These are phyloP conservation scores for Gavia stellata DNA, from an alignment of 2,113 vertebrate genomes.

Conservation along the genomic window DNA sequence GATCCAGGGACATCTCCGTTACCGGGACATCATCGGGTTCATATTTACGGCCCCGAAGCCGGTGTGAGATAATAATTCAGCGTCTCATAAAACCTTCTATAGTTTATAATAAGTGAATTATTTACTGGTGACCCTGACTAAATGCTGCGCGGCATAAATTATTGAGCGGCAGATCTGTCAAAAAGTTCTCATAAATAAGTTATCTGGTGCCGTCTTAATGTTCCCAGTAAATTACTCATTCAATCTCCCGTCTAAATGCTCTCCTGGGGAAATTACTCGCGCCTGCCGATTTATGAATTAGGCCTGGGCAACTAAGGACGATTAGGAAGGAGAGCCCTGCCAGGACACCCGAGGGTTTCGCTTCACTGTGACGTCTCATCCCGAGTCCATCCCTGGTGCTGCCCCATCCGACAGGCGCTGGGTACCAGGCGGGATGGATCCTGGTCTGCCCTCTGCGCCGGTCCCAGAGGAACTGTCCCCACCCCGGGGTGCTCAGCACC, in stretches of 20 bases:
- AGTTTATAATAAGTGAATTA: conserved; percentile 67
- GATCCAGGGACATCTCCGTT: not conserved
- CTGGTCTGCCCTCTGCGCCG: accelerated
- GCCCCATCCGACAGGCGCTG: accelerated
- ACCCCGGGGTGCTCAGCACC: not conserved
- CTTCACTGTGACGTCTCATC: not conserved
- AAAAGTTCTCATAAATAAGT: conserved; percentile 69
- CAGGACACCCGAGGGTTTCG: not conserved
- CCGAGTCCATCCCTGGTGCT: accelerated
- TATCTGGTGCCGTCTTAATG: conserved; percentile 51
- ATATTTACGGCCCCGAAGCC: not conserved
- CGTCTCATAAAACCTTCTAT: conserved; percentile 18
- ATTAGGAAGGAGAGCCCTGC: not conserved
- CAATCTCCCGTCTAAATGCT: conserved; percentile 23
- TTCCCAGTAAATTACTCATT: conserved; percentile 66
- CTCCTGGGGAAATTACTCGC: conserved; percentile 31
- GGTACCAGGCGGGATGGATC: accelerated
- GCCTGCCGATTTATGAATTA: conserved; percentile 37
- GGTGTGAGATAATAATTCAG: not conserved
- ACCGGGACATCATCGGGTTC: not conserved
- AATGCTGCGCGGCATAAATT: conserved; percentile 58
- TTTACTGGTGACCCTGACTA: conserved; percentile 68
- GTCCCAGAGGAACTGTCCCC: not conserved
- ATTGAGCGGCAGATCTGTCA: conserved; percentile 68
- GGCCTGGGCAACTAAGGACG: not conserved